A percentile compares a stretch with the other conserved stretches of the same genome.
Evolutionary conservation across 1,140 invertebrate species (phyloP).

Genomic region (Drosophila subobscura): DNA sequence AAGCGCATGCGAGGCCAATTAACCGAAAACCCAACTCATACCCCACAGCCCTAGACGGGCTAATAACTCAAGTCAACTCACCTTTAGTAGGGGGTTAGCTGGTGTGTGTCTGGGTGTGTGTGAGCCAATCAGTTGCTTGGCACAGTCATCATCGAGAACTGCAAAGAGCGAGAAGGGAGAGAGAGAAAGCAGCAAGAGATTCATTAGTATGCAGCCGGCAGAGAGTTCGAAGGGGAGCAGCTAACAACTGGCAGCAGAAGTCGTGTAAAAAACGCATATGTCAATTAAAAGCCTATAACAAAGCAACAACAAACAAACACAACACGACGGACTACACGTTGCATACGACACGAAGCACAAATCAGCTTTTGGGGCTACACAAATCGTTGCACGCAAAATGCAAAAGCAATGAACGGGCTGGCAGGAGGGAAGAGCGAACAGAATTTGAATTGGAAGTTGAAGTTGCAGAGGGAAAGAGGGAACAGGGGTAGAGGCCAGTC

Average conservation of each 20-base stretch:
- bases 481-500: slow-evolving; percentile 1
- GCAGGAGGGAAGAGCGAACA: not conserved
- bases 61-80: slow-evolving; percentile 67
- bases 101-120: slow-evolving; percentile 11
- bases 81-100: slow-evolving; percentile 39
- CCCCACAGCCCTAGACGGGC: slow-evolving; percentile 3
- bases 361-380: slow-evolving; percentile 49
- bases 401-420: slow-evolving; percentile 57
- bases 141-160: slow-evolving; percentile 46
- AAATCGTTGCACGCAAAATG: slow-evolving; percentile 80
- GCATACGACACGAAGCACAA: slow-evolving; percentile 19
- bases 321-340: slow-evolving; percentile 19
- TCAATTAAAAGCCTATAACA: slow-evolving; percentile 82
- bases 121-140: slow-evolving; percentile 56
- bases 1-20: slow-evolving; percentile 63
- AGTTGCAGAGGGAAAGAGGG: not conserved
- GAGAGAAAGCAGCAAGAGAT: slow-evolving; percentile 3
- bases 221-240: slow-evolving; percentile 21
- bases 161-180: slow-evolving; percentile 45
- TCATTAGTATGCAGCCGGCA: slow-evolving; percentile 68
- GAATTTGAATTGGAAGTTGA: not conserved
- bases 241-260: slow-evolving; percentile 25
- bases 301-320: slow-evolving; percentile 16
- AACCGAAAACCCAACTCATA: slow-evolving; percentile 48
- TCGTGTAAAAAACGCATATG: slow-evolving; percentile 76